phyloP scores from a whole-genome alignment of 2,888 invertebrate species.

The Drosophila multiciliata region DNA sequence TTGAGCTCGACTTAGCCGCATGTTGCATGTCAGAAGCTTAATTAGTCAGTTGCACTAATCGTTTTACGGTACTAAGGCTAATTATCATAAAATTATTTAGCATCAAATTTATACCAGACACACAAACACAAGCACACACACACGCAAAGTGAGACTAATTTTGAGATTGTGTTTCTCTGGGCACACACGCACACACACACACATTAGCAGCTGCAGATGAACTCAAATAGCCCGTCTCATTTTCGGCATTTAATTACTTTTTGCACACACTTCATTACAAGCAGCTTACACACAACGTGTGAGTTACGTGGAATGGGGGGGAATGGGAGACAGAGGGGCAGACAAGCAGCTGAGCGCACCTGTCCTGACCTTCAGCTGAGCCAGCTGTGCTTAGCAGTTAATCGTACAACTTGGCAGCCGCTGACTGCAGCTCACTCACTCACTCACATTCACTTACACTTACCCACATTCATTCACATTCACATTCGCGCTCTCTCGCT shows the following conservation, averaged over 20 bases:
- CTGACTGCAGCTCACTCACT: slow-evolving; percentile 33
- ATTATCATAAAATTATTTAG: slow-evolving; percentile 79
- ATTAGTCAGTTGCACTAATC: slow-evolving; percentile 73
- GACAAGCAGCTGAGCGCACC: slow-evolving; percentile 25
- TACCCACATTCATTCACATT: slow-evolving; percentile 6
- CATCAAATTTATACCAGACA: slow-evolving; percentile 64
- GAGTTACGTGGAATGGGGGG: background rate
- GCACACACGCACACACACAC: background rate
- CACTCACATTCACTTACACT: slow-evolving; percentile 9
- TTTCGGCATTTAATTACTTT: slow-evolving; percentile 80
- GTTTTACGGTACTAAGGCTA: slow-evolving; percentile 74
- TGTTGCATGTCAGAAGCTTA: slow-evolving; percentile 58
- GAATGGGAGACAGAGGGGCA: background rate
- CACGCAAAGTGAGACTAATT: slow-evolving; percentile 12
- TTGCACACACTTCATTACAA: slow-evolving; percentile 73
- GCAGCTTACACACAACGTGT: slow-evolving; percentile 47
- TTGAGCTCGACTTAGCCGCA: slow-evolving; percentile 34
- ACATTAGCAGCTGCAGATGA: slow-evolving; percentile 29
- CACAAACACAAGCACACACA: slow-evolving; percentile 22
- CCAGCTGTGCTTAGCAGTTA: slow-evolving; percentile 63
- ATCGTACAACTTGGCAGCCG: slow-evolving; percentile 49
- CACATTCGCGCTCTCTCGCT: slow-evolving; percentile 4
- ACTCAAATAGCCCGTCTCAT: slow-evolving; percentile 71
- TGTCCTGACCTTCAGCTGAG: slow-evolving; percentile 41
- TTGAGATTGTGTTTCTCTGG: background rate